A percentile compares a stretch with the other conserved stretches of the same genome.
phyloP scores from a whole-genome alignment of 1,140 invertebrate genomes.

The Drosophila cardini region DNA sequence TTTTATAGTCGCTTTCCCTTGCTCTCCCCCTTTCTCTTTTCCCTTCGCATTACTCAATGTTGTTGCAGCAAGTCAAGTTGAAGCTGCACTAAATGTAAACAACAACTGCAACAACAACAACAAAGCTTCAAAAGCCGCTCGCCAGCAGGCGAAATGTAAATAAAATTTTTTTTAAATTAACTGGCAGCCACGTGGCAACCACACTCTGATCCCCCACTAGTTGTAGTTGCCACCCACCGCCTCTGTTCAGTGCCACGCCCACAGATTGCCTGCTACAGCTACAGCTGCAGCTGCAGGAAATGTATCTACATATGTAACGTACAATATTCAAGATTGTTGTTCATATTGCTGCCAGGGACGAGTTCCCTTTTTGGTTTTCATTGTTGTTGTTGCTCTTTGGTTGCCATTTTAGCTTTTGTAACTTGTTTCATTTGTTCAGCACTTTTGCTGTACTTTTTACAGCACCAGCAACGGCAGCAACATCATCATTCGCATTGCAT shows the following conservation, averaged over 20 bases:
- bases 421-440: conserved; percentile 77
- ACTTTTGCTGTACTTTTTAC: conserved; percentile 71
- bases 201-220: background rate
- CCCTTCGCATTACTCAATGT: conserved; percentile 9
- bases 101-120: conserved; percentile 33
- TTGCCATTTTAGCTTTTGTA: conserved; percentile 80
- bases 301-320: conserved; percentile 81
- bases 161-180: conserved; percentile 77
- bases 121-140: conserved; percentile 32
- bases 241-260: background rate
- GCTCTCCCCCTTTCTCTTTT: background rate
- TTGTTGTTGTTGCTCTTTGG: conserved; percentile 47
- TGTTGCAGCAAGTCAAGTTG: conserved; percentile 75
- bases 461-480: conserved; percentile 23
- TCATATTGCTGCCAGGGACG: conserved; percentile 71
- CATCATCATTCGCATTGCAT: conserved; percentile 46
- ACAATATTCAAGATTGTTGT: conserved; percentile 81
- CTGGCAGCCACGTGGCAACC: conserved; percentile 68
- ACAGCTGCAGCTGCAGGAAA: conserved; percentile 70
- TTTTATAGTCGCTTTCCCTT: conserved; percentile 30
- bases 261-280: conserved; percentile 20
- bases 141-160: conserved; percentile 77
- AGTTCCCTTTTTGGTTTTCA: conserved; percentile 37
- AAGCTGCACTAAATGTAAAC: conserved; percentile 79
- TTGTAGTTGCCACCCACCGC: background rate